A percentile compares a stretch with the other conserved stretches of the same genome.
Conservation (phyloP, 2,888 invertebrate species). For the Volucella inanis region DNA sequence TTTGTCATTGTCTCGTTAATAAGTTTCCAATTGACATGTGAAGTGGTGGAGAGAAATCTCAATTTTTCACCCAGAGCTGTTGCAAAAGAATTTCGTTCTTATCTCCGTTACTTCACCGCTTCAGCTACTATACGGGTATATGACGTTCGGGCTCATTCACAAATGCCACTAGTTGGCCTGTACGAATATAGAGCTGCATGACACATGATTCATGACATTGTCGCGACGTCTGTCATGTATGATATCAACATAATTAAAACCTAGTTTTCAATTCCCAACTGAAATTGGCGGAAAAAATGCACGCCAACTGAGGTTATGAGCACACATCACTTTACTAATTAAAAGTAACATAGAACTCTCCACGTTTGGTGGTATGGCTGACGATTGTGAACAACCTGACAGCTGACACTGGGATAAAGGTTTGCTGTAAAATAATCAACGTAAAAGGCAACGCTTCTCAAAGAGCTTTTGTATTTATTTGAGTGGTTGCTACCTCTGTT, state of each 20-base stretch:
- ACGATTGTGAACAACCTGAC: too few relatives aligned
- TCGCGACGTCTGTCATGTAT: conserved; percentile 46
- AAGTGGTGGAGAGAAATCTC: conserved; percentile 31
- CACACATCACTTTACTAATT: too few relatives aligned
- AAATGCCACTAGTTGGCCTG: conserved; percentile 1
- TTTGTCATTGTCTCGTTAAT: conserved; percentile 63
- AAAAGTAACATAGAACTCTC: too few relatives aligned
- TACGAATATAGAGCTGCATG: background rate
- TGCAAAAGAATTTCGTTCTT: background rate
- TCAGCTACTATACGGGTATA: background rate
- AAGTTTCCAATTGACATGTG: conserved; percentile 59
- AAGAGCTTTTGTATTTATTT: too few relatives aligned
- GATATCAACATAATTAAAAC: conserved; percentile 40
- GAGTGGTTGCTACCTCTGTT: too few relatives aligned
- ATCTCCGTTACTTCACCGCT: background rate
- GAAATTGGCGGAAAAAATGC: background rate
- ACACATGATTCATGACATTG: conserved; percentile 34
- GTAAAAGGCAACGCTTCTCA: too few relatives aligned
- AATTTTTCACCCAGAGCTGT: background rate
- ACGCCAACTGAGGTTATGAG: too few relatives aligned
- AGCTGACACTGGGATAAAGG: too few relatives aligned
- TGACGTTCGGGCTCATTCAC: background rate
- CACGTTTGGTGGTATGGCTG: too few relatives aligned
- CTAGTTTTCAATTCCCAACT: conserved; percentile 24
- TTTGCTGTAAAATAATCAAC: too few relatives aligned